Evolutionary conservation across 2,113 vertebrate species (phyloP), one percentile per base, ranked within the genome.

Genomic region (Tragelaphus imberbis): DNA sequence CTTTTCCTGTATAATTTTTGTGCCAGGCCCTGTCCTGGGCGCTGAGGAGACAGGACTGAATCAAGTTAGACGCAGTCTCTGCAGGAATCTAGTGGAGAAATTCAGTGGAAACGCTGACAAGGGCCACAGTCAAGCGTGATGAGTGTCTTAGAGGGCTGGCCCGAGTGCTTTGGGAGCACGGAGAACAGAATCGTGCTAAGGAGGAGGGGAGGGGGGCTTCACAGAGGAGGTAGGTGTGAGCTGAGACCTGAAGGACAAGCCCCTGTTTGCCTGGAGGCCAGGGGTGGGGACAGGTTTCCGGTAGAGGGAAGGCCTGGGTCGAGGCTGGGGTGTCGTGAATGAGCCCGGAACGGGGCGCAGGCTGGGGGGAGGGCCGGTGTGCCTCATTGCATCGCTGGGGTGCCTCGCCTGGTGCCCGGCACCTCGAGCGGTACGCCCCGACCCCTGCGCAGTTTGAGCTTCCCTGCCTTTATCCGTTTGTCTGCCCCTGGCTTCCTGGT

Each of bases 11-110:
- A 77, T 81, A 44, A 36, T 59, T 90, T 96, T 85, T 94, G 33
- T 85, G 47, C 87, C 58, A 53, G 56, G 16, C 90, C 88, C 55
- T 95, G 75, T 77, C 85, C 94, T 95, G 88, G 93, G 75, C 28
- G 6, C 84, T 65, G 71, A 89, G 71, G 49, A 17, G 33, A 65
- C n/a, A 81, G 90, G 79, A 75, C 58, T 55, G 75, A 96, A 21
- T 94, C 49, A 30, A 44, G 15, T 85, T 58, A 53, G 36, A 55
- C 14, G 36, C 19, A 28, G 81, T 77, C 47, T 79, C 80, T 68
- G 49, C 88, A 81, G 80, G 47, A 71, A 14, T 82, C 63, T 84
- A 3, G 53, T 68, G 56, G 90, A 86, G 86, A 95, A 61, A 56
- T 65, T 25, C 1, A 71, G 44, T 49, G 81, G 90, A 88, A 77